Conservation (phyloP, 2,888 invertebrate species). For the Labia minor region DNA sequence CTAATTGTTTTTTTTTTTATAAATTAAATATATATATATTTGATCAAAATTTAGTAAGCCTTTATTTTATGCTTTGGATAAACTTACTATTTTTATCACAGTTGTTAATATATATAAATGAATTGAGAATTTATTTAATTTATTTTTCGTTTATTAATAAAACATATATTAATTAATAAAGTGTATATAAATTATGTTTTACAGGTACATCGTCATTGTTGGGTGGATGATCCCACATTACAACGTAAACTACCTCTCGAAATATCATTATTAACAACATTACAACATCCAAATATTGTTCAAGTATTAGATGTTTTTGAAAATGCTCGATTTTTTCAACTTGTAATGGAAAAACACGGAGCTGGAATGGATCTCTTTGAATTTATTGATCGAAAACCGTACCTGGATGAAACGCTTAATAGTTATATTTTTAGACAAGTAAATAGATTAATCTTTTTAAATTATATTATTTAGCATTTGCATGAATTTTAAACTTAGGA, state of each 20-base stretch:
- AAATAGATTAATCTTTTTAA: too few species aligned
- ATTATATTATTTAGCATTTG: too few species aligned
- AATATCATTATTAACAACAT: slow-evolving; percentile 50
- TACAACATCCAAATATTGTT: slow-evolving; percentile 58
- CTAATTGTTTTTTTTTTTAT: too few species aligned
- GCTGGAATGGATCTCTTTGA: slow-evolving; percentile 67
- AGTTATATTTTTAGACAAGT: slow-evolving; percentile 64
- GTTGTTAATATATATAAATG: too few species aligned
- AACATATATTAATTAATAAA: too few species aligned
- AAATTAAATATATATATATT: too few species aligned
- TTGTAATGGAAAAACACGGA: slow-evolving; percentile 69
- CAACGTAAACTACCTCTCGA: slow-evolving; percentile 51
- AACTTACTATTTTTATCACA: too few species aligned
- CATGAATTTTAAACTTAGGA: background rate
- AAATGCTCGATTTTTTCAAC: slow-evolving; percentile 56
- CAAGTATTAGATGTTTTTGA: slow-evolving; percentile 56
- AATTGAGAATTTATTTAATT: too few species aligned
- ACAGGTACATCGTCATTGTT: slow-evolving; percentile 49
- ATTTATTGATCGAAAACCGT: slow-evolving; percentile 58
- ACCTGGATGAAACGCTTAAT: slow-evolving; percentile 54
- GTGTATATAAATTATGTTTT: too few species aligned
- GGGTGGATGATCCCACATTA: slow-evolving; percentile 45
- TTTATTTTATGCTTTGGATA: too few species aligned
- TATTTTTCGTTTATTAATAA: too few species aligned
- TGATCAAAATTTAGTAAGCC: too few species aligned